phyloP scores from a whole-genome alignment of 2,113 vertebrate species.

The Candoia aspera region DNA sequence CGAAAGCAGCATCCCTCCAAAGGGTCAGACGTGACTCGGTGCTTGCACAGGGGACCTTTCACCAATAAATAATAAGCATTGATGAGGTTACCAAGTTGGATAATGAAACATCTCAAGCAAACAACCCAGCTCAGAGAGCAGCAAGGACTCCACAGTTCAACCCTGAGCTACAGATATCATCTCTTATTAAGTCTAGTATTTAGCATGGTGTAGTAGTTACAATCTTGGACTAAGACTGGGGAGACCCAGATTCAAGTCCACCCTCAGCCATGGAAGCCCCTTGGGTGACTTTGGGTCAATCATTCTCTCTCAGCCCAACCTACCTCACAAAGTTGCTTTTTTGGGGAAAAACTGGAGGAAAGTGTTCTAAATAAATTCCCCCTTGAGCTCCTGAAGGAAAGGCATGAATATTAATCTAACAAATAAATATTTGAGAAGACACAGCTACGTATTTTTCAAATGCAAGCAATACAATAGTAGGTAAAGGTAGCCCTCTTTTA shows the following conservation, averaged over 20 bases:
- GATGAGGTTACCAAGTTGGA: not conserved
- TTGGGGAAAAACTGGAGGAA: not conserved
- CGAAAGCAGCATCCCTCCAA: too few species aligned
- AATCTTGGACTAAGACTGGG: not conserved
- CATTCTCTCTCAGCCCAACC: not conserved
- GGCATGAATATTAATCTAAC: too few species aligned
- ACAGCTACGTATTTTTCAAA: too few species aligned
- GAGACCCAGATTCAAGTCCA: not conserved
- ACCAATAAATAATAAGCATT: not conserved
- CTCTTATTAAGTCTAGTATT: not conserved
- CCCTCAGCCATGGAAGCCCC: not conserved
- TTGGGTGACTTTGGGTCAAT: not conserved
- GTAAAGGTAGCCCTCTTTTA: too few species aligned
- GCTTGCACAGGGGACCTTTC: too few species aligned
- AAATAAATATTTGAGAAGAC: too few species aligned
- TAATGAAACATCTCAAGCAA: not conserved
- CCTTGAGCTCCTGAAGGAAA: too few species aligned
- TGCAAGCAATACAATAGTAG: too few species aligned
- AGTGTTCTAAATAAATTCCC: not conserved
- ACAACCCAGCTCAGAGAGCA: not conserved
- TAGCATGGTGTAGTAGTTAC: not conserved
- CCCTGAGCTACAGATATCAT: not conserved
- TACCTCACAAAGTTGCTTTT: not conserved
- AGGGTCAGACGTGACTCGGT: too few species aligned
- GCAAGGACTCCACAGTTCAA: not conserved